phyloP scores from a whole-genome alignment of 1,140 invertebrate genomes.

The Hestina assimilis region DNA sequence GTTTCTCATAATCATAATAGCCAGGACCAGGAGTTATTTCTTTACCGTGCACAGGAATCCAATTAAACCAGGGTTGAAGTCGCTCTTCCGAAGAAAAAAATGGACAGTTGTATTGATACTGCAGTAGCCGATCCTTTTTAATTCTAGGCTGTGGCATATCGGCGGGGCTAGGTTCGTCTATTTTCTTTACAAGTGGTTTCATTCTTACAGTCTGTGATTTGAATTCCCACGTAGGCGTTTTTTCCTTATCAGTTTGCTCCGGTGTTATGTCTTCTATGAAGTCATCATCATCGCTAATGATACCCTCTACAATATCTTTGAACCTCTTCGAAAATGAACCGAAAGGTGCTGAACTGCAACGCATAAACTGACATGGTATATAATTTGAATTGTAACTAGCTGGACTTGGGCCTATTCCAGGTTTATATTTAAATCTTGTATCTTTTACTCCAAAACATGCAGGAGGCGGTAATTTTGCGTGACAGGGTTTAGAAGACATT shows the following conservation, averaged over 20 bases:
- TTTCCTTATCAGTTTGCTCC: constrained; percentile 11
- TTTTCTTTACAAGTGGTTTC: constrained; percentile 44
- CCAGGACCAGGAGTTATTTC: constrained; percentile 49
- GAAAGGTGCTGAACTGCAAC: constrained; percentile 48
- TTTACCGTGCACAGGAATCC: constrained; percentile 45
- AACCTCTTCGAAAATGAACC: constrained; percentile 44
- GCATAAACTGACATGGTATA: constrained; percentile 33
- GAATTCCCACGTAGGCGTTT: constrained; percentile 51
- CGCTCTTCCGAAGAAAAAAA: constrained; percentile 55
- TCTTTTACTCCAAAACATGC: constrained; percentile 51
- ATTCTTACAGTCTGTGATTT: constrained; percentile 54
- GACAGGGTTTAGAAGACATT: constrained; percentile 31
- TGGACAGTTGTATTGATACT: constrained; percentile 42
- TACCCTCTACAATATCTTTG: constrained; percentile 19
- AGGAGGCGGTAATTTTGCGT: constrained; percentile 36
- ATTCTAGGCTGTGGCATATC: constrained; percentile 29
- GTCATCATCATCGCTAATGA: constrained; percentile 29
- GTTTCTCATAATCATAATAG: constrained; percentile 40
- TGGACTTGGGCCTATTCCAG: constrained; percentile 51
- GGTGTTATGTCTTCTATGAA: constrained; percentile 2
- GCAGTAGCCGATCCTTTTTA: constrained; percentile 21
- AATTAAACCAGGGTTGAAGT: constrained; percentile 60
- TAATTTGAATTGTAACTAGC: constrained; percentile 41
- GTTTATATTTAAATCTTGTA: constrained; percentile 42
- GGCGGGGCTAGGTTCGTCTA: constrained; percentile 43